Evolutionary conservation across 2,888 invertebrate species (phyloP).

Genomic region (Troides aeacus): DNA sequence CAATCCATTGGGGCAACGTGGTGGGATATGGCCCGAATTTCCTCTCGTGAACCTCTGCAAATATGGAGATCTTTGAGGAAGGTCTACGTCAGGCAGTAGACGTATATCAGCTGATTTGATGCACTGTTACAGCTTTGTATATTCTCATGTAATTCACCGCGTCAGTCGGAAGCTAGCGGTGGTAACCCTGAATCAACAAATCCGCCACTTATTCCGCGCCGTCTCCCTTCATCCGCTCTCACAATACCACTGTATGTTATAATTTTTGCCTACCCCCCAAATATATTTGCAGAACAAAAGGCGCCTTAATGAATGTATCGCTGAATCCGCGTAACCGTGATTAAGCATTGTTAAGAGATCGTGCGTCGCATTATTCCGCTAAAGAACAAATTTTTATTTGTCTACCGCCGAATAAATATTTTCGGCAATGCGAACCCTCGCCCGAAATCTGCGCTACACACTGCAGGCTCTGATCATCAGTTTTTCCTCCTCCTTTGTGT

Average conservation of each 20-base stretch:
- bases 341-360: slow-evolving; percentile 69
- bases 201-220: slow-evolving; percentile 67
- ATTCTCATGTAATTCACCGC: neutral
- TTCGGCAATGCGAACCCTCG: slow-evolving; percentile 17
- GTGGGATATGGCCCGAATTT: too few relatives aligned
- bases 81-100: too few relatives aligned
- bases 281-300: slow-evolving; percentile 75
- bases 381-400: slow-evolving; percentile 35
- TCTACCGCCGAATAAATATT: slow-evolving; percentile 22
- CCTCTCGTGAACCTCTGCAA: too few relatives aligned
- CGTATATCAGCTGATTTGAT: too few relatives aligned
- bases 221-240: slow-evolving; percentile 46
- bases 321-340: slow-evolving; percentile 73
- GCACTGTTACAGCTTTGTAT: too few relatives aligned
- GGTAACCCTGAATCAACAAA: slow-evolving; percentile 54
- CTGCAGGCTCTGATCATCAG: neutral
- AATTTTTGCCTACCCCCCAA: slow-evolving; percentile 76
- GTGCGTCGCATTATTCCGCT: slow-evolving; percentile 35
- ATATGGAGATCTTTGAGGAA: too few relatives aligned
- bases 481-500: slow-evolving; percentile 2
- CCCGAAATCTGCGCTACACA: neutral
- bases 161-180: slow-evolving; percentile 31
- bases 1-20: too few relatives aligned
- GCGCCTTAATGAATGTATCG: slow-evolving; percentile 76
- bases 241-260: slow-evolving; percentile 76